Conservation (phyloP, 2,797 vertebrate species). For the Diplodus puntazzo region DNA sequence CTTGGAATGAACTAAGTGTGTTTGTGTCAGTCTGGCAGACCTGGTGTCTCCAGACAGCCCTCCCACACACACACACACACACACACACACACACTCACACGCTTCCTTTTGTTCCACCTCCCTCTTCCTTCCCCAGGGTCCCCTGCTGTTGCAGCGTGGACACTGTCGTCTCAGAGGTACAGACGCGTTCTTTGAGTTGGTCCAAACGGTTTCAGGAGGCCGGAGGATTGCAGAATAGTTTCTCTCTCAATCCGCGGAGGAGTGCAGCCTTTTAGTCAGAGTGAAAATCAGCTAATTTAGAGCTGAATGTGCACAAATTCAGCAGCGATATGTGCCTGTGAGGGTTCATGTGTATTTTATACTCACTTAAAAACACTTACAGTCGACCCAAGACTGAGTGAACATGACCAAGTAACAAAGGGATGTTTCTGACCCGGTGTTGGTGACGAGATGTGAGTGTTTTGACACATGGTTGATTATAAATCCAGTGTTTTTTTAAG, state of each 20-base stretch:
- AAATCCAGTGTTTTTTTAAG: not conserved
- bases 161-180: conserved; percentile 28
- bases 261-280: not conserved
- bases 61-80: conserved; percentile 40
- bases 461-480: not conserved
- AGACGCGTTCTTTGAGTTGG: not conserved
- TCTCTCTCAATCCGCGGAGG: not conserved
- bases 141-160: conserved; percentile 55
- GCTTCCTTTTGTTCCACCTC: conserved; percentile 48
- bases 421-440: too few relatives aligned
- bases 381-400: too few relatives aligned
- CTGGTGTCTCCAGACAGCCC: conserved; percentile 63
- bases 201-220: conserved; percentile 3
- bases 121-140: conserved; percentile 54
- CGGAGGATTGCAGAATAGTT: not conserved
- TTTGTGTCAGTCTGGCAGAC: conserved; percentile 70
- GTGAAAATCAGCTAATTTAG: not conserved
- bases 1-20: conserved; percentile 54
- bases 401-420: too few relatives aligned
- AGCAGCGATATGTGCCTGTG: not conserved
- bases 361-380: too few relatives aligned
- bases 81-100: conserved; percentile 29
- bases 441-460: too few relatives aligned
- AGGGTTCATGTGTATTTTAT: not conserved
- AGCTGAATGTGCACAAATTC: not conserved